A percentile compares a stretch with the other conserved stretches of the same genome.
phyloP scores from a whole-genome alignment of 2,797 vertebrate genomes.

The Coranthus polyacanthus region DNA sequence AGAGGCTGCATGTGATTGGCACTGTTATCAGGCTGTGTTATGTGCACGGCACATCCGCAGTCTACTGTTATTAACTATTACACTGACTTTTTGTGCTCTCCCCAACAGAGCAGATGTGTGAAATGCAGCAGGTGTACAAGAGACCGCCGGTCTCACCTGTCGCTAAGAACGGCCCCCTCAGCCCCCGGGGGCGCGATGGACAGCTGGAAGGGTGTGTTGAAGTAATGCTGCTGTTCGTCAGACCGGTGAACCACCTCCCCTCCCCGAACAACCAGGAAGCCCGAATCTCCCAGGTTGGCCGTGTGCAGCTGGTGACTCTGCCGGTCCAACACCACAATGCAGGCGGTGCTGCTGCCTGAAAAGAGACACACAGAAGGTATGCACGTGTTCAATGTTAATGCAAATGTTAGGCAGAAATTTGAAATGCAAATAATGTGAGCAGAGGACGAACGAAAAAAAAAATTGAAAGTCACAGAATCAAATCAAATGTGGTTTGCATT shows the following conservation, averaged over 20 bases:
- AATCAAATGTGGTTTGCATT: too few species aligned
- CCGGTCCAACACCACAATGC: conserved; percentile 95
- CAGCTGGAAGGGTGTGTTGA: conserved; percentile 99
- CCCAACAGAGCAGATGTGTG: background rate
- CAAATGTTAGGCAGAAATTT: background rate
- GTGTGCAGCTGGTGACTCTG: conserved; percentile 95
- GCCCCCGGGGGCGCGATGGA: conserved; percentile 96
- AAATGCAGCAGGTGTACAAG: background rate
- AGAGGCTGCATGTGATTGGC: conserved; percentile 5
- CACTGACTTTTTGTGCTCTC: background rate
- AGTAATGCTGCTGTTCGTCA: conserved; percentile 99
- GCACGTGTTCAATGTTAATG: background rate
- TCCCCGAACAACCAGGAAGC: conserved; percentile 95
- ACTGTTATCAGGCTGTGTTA: background rate
- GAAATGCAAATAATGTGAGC: background rate
- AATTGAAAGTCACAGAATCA: too few species aligned
- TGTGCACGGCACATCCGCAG: background rate
- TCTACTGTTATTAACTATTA: background rate
- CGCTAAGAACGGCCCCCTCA: conserved; percentile 94
- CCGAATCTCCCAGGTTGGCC: conserved; percentile 96
- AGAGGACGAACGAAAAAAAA: too few species aligned
- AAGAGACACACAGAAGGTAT: background rate
- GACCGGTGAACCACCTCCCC: conserved; percentile 98
- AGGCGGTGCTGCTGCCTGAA: conserved; percentile 97
- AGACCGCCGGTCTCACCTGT: conserved; percentile 87